phyloP scores from a whole-genome alignment of 1,140 invertebrate genomes.

The Gryllus bimaculatus region DNA sequence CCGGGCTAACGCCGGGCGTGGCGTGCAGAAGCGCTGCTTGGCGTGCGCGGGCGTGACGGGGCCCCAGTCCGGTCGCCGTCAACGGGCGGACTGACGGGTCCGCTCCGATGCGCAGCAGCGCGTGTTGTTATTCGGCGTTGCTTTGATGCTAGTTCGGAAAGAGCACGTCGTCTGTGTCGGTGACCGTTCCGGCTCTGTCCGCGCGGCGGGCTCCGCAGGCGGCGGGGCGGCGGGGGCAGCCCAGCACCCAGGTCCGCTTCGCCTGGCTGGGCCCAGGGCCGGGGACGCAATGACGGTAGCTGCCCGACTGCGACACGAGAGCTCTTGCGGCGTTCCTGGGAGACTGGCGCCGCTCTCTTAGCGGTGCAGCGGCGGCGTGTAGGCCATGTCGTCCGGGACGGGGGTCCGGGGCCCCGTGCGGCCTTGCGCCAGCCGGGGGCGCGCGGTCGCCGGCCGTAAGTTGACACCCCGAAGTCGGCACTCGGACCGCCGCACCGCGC shows the following conservation, averaged over 20 bases:
- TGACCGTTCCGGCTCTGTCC: constrained; percentile 65
- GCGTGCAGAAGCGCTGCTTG: constrained; percentile 73
- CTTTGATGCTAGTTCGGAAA: constrained; percentile 68
- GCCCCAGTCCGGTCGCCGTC: too few species aligned
- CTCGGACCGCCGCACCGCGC: constrained; percentile 13
- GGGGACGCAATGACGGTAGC: constrained; percentile 65
- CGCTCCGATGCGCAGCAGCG: constrained; percentile 55
- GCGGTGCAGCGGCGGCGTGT: constrained; percentile 55
- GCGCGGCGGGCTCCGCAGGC: background rate
- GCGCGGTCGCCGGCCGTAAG: constrained; percentile 25
- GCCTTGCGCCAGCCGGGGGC: too few species aligned
- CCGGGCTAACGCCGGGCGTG: constrained; percentile 46
- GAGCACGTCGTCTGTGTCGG: constrained; percentile 72
- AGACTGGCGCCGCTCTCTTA: constrained; percentile 31
- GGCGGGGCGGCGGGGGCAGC: constrained; percentile 54
- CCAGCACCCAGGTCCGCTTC: background rate
- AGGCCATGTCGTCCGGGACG: constrained; percentile 70
- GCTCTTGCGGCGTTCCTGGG: constrained; percentile 41
- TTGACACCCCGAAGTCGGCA: constrained; percentile 25
- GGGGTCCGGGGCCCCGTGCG: constrained; percentile 45
- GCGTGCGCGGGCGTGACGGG: constrained; percentile 64
- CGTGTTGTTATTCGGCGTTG: constrained; percentile 62
- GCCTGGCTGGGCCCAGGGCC: constrained; percentile 20
- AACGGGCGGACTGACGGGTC: too few species aligned
- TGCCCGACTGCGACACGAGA: constrained; percentile 52